Conservation (phyloP, 1,140 invertebrate species). For the Papilio glaucus region DNA sequence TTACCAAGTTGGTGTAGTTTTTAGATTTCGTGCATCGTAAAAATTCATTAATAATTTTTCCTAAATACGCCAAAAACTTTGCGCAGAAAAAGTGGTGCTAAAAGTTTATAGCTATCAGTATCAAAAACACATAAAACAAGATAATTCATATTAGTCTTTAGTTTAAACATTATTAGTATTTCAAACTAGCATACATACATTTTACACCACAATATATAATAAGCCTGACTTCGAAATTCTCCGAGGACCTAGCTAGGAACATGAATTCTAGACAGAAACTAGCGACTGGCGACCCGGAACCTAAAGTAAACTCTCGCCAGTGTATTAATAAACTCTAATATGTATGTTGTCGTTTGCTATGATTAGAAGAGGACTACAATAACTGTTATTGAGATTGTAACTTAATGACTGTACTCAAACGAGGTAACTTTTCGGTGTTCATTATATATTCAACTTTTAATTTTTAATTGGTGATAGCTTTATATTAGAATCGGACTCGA, state of each 20-base stretch:
- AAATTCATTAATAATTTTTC: no score
- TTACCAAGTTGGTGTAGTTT: no score
- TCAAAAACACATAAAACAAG: neutral
- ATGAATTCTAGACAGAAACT: constrained; percentile 7
- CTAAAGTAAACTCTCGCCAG: constrained; percentile 6
- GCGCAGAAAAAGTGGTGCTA: no score
- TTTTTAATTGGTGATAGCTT: neutral
- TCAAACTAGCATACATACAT: neutral
- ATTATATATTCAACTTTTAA: neutral
- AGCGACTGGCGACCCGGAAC: neutral
- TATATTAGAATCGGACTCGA: no score
- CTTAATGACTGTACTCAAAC: no score
- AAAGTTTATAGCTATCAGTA: no score
- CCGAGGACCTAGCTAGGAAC: neutral
- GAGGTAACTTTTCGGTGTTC: no score
- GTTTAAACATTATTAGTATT: neutral
- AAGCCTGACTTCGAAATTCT: constrained; percentile 9
- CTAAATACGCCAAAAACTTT: no score
- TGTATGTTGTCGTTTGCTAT: neutral
- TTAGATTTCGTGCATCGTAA: no score
- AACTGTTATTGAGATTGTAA: no score
- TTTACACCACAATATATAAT: constrained; percentile 1
- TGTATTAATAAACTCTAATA: constrained; percentile 22
- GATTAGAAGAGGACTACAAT: no score
- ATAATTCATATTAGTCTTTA: neutral